Evolutionary conservation across 2,888 invertebrate genomes (phyloP).

Genomic region (Arge pagana): DNA sequence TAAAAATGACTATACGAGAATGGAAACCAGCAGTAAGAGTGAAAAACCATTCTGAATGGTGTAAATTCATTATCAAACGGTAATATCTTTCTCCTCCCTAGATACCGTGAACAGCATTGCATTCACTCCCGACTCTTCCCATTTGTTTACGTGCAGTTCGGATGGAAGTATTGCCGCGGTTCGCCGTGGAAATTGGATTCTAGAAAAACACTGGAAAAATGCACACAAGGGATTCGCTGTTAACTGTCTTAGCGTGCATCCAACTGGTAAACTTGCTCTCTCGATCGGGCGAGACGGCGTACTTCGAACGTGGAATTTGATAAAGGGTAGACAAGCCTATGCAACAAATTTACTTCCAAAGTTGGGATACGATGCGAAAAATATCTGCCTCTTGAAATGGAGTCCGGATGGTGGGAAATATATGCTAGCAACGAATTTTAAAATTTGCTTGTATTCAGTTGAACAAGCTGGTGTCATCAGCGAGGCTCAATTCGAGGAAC

Average conservation of each 20-base stretch:
- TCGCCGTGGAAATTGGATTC: constrained; percentile 82
- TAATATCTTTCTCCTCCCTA: constrained; percentile 35
- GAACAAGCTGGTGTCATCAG: constrained; percentile 75
- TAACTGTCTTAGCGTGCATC: constrained; percentile 80
- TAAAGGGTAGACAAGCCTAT: constrained; percentile 89
- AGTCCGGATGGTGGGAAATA: constrained; percentile 79
- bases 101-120: constrained; percentile 77
- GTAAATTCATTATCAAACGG: background rate
- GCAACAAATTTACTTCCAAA: constrained; percentile 76
- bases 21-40: background rate
- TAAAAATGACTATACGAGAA: background rate
- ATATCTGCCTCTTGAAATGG: constrained; percentile 63
- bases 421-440: constrained; percentile 72
- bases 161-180: constrained; percentile 85
- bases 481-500: constrained; percentile 69
- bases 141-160: constrained; percentile 81
- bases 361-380: constrained; percentile 48
- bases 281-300: constrained; percentile 85
- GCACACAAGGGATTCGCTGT: constrained; percentile 83
- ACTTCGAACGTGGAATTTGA: constrained; percentile 90
- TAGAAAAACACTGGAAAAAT: constrained; percentile 80
- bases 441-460: constrained; percentile 80
- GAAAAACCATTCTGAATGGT: background rate
- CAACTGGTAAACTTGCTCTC: constrained; percentile 85
- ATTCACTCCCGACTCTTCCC: constrained; percentile 77